Evolutionary conservation across 2,113 vertebrate genomes (phyloP), one percentile per base, ranked within the genome.

Genomic region (Actenoides lindsayi): DNA sequence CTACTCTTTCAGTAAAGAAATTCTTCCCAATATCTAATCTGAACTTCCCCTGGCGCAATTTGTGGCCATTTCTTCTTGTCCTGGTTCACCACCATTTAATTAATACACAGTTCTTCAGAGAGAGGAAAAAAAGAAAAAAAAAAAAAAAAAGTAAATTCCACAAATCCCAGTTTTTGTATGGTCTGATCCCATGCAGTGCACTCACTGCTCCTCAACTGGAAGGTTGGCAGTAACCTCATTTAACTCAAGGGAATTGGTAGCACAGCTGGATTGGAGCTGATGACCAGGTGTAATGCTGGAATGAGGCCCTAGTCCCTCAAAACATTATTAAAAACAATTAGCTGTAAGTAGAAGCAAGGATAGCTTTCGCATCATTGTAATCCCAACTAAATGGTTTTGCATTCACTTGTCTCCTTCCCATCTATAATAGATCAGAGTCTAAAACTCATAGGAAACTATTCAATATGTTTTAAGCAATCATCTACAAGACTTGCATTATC

Each of bases 281-380:
- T 51, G 21, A 41, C 20, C 24, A 14, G 0, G 9, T 60, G n/a
- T n/a, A 28, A 5, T 1, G 4, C 17, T 57, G 16, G 6, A 63
- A 8, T 1, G 3, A 87, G 56, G 25, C 39, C 9, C 50, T 21
- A 74, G 60, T 46, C 14, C 3, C n/a, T 11, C 1, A 0, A 42
- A 77, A 18, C 4, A 4, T 20, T 28, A 4, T 20, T 28, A 37
- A 37, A 73, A 71, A 67, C 10, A 30, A 33, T 11, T 15, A 46
- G 17, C 23, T 20, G 8, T 59, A 87, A 78, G 16, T 25, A 89
- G 35, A 81, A 81, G 7, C 20, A 44, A 46, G 16, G 12, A 17
- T 17, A 42, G 57, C 4, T 73, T 53, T 64, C 63, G 14, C 20
- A 16, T n/a, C 28, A 48, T 12, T 41, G 18, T 35, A 69, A 80